Base-by-base conservation (phyloP, 2,797 vertebrate genomes). In the Phataginus tetradactyla region DNA sequence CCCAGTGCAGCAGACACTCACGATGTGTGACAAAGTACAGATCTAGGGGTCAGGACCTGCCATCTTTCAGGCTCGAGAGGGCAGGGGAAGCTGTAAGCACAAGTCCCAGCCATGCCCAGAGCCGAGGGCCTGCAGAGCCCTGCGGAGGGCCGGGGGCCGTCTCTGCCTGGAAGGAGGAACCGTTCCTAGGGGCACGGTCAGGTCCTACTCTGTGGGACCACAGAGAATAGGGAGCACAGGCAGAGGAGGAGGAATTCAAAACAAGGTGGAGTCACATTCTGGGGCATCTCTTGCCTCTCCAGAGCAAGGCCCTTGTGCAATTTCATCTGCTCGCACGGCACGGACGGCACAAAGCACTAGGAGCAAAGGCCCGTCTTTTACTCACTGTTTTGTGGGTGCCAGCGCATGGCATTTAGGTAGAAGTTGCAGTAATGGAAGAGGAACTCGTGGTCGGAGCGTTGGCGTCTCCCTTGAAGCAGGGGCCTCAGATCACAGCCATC, bases 401-500 rank as follows among this genome's bases (percentile, higher is more conserved):
- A 99, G 32, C 99, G 98, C 85, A 99, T 99, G 3, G 99, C 99
- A 25, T 99, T 99, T 94, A 99, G 97, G 97, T 99, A 98, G 55
- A 98, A 98, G 94, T 99, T 99, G 97, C 99, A 99, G 97, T 99
- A 99, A 90, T 99, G 99, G 98, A 99, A 99, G 59, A 99, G 98
- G 42, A 99, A 99, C 97, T 99, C 99, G 14, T 99, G 99, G 1
- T 98, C 96, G 0, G 99, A 99, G n/a, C 4, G 97, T 17, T 96
- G 93, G 79, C 79, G 97, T 77, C 74, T 95, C 23, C 98, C 98
- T 97, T 97, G 98, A 51, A 99, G 98, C 97, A 99, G 97, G 15
- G 99, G 99, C 99, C 99, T 98, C 87, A 99, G 98, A 97, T 99
- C 99, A 11, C 85, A 98, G 2, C 99, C 99, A 34, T 99, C 99